Percentiles rank a stretch among this genome's conserved stretches.
Conservation (phyloP, 2,797 vertebrate genomes). For the Remorina albescens region DNA sequence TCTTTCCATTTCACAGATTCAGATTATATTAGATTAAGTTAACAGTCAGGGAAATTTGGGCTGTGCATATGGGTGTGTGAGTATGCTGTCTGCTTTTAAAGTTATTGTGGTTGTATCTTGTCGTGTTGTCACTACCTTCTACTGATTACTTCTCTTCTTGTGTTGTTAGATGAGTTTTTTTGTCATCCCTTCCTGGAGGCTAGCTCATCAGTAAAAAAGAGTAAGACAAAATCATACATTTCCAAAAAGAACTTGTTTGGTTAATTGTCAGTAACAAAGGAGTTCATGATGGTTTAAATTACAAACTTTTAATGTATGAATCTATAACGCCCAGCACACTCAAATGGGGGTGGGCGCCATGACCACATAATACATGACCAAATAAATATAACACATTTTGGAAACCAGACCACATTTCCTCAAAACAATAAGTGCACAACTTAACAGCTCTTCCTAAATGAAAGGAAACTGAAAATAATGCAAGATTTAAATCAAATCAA, state of each 20-base stretch:
- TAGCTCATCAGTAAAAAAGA: conserved; percentile 94
- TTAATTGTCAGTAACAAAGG: not conserved
- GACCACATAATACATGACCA: not conserved
- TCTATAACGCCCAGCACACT: not conserved
- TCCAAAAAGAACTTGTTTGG: not conserved
- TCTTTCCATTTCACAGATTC: too few relatives aligned
- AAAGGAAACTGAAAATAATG: not conserved
- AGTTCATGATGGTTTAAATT: not conserved
- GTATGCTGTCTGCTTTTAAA: not conserved
- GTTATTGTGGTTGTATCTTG: not conserved
- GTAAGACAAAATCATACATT: conserved; percentile 82
- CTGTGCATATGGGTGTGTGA: not conserved
- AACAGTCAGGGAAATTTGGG: not conserved
- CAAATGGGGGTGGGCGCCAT: not conserved
- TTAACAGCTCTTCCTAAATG: not conserved
- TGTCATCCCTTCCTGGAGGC: conserved; percentile 94
- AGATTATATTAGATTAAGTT: not conserved
- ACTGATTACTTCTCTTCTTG: conserved; percentile 22
- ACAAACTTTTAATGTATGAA: not conserved
- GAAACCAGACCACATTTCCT: not conserved
- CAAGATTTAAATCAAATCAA: too few relatives aligned
- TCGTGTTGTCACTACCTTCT: not conserved
- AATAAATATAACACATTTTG: conserved; percentile 1
- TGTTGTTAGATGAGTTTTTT: conserved; percentile 93
- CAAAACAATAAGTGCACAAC: not conserved